A percentile compares a stretch with the other conserved stretches of the same genome.
phyloP scores from a whole-genome alignment of 2,113 vertebrate genomes.

The Corythaixoides concolor region DNA sequence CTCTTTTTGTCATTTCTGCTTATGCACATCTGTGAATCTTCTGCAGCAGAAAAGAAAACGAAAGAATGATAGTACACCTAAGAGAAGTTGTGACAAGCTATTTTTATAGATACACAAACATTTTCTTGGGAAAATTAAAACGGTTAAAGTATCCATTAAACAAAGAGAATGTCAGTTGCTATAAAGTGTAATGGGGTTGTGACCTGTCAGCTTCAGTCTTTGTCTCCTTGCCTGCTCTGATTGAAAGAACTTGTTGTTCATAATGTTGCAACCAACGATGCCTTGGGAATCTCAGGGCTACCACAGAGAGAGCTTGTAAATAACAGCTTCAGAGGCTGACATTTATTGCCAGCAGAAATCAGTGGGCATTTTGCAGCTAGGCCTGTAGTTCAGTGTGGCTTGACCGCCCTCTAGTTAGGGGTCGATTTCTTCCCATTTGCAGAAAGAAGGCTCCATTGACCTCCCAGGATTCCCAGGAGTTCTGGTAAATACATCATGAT shows the following conservation, averaged over 20 bases:
- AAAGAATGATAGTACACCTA: background rate
- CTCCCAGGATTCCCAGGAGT: background rate
- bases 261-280: background rate
- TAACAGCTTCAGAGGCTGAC: conserved; percentile 6
- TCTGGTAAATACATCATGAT: background rate
- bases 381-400: background rate
- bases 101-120: background rate
- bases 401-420: background rate
- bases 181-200: background rate
- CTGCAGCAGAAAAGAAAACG: background rate
- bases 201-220: background rate
- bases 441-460: background rate
- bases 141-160: background rate
- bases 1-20: background rate
- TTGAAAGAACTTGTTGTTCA: background rate
- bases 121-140: conserved; percentile 16
- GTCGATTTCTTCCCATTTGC: background rate
- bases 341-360: background rate
- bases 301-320: conserved; percentile 12
- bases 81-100: background rate
- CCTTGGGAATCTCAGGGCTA: background rate
- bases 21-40: background rate
- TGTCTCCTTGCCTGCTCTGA: background rate
- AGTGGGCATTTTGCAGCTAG: background rate
- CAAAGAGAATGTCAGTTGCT: background rate